Percentiles rank a stretch among this genome's conserved stretches.
Evolutionary conservation across 2,797 vertebrate genomes (phyloP).

Genomic region (Tympanoctomys barrerae): DNA sequence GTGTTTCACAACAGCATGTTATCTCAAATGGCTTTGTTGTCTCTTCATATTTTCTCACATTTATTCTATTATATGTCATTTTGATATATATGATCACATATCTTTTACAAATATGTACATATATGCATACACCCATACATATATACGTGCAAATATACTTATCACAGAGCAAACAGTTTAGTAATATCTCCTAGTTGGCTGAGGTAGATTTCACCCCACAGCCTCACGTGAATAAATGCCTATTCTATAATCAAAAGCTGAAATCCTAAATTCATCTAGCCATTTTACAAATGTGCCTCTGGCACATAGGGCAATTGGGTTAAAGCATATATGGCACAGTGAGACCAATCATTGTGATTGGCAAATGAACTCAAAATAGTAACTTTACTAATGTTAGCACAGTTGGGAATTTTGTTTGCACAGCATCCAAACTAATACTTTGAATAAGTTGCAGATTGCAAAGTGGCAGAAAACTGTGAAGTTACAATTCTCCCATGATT

Average conservation of each 20-base stretch:
- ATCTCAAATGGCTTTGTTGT: neutral
- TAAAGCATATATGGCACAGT: neutral
- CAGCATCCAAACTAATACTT: constrained; percentile 6
- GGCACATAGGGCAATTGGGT: neutral
- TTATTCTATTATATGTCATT: neutral
- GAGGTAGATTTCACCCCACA: neutral
- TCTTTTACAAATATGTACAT: neutral
- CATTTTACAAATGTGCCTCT: constrained; percentile 15
- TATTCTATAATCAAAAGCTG: neutral
- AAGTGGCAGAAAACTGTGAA: constrained; percentile 52
- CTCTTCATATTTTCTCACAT: neutral
- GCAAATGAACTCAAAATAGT: constrained; percentile 44
- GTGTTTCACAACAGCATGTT: neutral
- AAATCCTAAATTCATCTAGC: constrained; percentile 32
- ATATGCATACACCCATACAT: neutral
- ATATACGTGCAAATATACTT: neutral
- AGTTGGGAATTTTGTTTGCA: constrained; percentile 29
- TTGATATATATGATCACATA: neutral
- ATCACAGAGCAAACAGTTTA: constrained; percentile 8
- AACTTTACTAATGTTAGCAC: neutral
- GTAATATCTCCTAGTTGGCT: neutral
- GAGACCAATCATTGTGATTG: constrained; percentile 54
- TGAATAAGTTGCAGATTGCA: constrained; percentile 28
- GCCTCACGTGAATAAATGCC: neutral
- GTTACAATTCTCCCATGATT: constrained; percentile 33